These are phyloP conservation scores for Hirtodrosophila duncani DNA, from an alignment of 2,888 invertebrate species.

Conservation along the genomic window DNA sequence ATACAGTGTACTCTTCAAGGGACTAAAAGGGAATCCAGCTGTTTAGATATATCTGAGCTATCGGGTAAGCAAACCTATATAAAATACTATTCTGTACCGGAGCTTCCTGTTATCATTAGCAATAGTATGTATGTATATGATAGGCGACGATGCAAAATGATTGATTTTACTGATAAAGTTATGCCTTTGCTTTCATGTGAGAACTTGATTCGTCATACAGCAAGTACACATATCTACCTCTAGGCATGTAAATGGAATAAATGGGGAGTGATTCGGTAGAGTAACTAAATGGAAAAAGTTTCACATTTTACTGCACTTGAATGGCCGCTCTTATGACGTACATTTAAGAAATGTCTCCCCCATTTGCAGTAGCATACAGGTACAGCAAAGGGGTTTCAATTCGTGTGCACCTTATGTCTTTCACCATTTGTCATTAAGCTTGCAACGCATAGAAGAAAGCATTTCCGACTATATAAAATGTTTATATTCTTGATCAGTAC, in stretches of 20 bases:
- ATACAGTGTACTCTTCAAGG: conserved; percentile 46
- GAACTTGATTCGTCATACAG: too few relatives aligned
- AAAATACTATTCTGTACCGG: too few relatives aligned
- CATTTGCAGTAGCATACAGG: background rate
- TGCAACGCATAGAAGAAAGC: too few relatives aligned
- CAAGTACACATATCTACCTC: background rate
- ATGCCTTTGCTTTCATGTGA: too few relatives aligned
- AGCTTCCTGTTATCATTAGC: background rate
- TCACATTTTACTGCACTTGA: conserved; percentile 49
- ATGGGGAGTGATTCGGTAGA: background rate
- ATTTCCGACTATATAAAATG: too few relatives aligned
- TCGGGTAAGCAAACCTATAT: conserved; percentile 66
- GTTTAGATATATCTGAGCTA: conserved; percentile 71
- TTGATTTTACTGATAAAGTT: conserved; percentile 1
- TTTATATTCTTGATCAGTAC: too few relatives aligned
- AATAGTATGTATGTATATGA: background rate
- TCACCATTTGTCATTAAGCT: too few relatives aligned
- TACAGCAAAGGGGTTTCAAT: too few relatives aligned
- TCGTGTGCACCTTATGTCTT: too few relatives aligned
- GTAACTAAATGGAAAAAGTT: conserved; percentile 15
- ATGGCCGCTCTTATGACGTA: conserved; percentile 50
- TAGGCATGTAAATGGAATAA: background rate
- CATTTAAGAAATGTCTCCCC: background rate
- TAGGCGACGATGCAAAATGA: background rate
- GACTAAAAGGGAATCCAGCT: conserved; percentile 75